Conservation (phyloP, 2,797 vertebrate species). For the Malacoraja senta region DNA sequence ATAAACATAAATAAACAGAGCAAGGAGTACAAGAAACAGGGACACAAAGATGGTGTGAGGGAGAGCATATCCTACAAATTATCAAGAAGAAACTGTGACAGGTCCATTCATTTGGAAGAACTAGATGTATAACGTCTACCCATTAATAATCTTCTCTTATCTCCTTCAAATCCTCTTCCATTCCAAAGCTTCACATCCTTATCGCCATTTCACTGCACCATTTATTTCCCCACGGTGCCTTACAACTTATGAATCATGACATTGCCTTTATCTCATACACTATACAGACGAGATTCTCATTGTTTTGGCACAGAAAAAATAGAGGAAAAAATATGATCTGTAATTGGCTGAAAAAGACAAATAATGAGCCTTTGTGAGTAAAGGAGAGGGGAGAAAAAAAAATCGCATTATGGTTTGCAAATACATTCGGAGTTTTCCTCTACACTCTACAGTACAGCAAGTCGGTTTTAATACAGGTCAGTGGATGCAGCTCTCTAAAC, state of each 20-base stretch:
- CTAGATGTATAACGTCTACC: background rate
- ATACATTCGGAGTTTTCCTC: background rate
- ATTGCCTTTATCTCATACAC: background rate
- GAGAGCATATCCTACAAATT: background rate
- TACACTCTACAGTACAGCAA: background rate
- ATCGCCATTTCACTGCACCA: background rate
- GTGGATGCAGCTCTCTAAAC: background rate
- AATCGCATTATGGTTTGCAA: background rate
- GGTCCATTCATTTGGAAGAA: background rate
- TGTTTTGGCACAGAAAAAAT: too few relatives aligned
- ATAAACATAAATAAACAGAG: background rate
- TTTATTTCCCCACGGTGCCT: background rate
- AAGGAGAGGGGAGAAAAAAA: background rate
- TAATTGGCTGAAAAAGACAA: background rate
- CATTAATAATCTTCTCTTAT: background rate
- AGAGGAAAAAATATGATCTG: background rate
- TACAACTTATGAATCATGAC: background rate
- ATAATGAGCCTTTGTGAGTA: background rate
- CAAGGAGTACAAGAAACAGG: background rate
- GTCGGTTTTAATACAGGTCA: slow-evolving; percentile 13
- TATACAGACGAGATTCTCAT: background rate
- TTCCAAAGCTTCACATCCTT: background rate
- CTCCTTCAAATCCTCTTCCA: background rate
- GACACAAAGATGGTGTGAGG: background rate
- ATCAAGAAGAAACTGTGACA: background rate